These are phyloP conservation scores for Nymphalis polychloros DNA, from an alignment of 2,888 invertebrate species.

Conservation along the genomic window DNA sequence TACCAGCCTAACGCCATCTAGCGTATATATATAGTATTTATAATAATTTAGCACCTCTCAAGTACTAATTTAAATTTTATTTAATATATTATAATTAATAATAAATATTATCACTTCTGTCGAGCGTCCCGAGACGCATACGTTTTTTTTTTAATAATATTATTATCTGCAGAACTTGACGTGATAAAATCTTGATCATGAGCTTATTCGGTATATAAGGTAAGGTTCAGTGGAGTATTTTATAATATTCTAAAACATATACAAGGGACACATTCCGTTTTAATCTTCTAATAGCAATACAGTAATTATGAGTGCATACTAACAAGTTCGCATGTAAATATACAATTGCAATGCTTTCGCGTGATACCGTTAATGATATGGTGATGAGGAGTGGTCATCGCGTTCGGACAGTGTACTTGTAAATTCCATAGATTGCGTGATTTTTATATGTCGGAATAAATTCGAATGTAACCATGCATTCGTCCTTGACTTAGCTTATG, in stretches of 20 bases:
- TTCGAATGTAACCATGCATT: conserved; percentile 4
- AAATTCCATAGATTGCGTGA: conserved; percentile 20
- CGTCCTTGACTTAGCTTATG: conserved; percentile 20
- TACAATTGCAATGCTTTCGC: conserved; percentile 15
- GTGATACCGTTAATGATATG: conserved; percentile 12
- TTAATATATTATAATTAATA: too few relatives aligned
- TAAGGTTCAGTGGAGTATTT: background rate
- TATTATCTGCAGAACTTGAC: too few relatives aligned
- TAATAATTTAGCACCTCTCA: too few relatives aligned
- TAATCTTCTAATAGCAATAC: conserved; percentile 2
- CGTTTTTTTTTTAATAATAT: too few relatives aligned
- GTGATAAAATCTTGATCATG: background rate
- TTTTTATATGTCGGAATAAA: conserved; percentile 15
- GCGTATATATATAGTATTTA: too few relatives aligned
- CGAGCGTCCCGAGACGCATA: too few relatives aligned
- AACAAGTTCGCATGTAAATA: conserved; percentile 23
- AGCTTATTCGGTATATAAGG: background rate
- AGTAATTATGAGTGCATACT: conserved; percentile 16
- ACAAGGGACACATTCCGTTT: background rate
- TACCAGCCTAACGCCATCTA: too few relatives aligned
- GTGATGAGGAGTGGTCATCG: conserved; percentile 15
- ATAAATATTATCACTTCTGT: too few relatives aligned
- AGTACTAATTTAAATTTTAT: too few relatives aligned
- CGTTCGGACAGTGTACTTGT: background rate
- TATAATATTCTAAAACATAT: background rate